Base-by-base conservation (phyloP, 2,113 vertebrate genomes). In the Cottus gobio region DNA sequence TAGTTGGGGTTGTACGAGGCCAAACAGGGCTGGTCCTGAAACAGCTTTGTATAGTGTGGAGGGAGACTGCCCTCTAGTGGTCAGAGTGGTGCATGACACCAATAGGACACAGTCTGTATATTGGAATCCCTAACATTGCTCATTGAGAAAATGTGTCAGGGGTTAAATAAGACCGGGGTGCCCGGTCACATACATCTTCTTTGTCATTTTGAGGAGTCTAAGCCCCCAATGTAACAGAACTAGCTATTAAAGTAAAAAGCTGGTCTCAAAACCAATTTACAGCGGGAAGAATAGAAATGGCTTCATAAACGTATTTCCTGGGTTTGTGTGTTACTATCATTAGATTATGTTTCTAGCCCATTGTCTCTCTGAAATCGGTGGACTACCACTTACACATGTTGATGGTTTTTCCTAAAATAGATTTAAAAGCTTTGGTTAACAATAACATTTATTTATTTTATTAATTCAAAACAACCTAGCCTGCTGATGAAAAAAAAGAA, bases 31-130 rank as follows among this genome's bases (percentile, higher is more conserved):
- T 31, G n/a, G 64, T 34, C 20, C 11, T 24, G 39, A 15, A 22
- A 44, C 8, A 26, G 39, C 31, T 24, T 9, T 60, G 24, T 54
- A 0, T 15, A 28, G 4, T n/a, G 13, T 72, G 65, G 12, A 9
- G 36, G 0, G 16, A 67, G 5, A 42, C 31, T 63, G 54, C 16
- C 36, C 24, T 24, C 85, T 81, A 73, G 65, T 76, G 88, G 42
- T 30, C 11, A 67, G 72, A 36, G 2, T 18, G 1, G 9, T 11
- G 0, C 0, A 72, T 11, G 57, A 56, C 31, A 39, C 8, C 7
- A 56, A 50, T 3, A 22, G 62, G 24, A 22, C 7, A 37, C 5
- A 9, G 22, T 24, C 13, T 24, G 22, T 34, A n/a, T 26, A 18
- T 3, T 61, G 26, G 39, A 61, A 48, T 34, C 13, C 30, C 1